These are phyloP conservation scores for Zenarchopterus dispar DNA, from an alignment of 2,797 vertebrate genomes.

Conservation along the genomic window DNA sequence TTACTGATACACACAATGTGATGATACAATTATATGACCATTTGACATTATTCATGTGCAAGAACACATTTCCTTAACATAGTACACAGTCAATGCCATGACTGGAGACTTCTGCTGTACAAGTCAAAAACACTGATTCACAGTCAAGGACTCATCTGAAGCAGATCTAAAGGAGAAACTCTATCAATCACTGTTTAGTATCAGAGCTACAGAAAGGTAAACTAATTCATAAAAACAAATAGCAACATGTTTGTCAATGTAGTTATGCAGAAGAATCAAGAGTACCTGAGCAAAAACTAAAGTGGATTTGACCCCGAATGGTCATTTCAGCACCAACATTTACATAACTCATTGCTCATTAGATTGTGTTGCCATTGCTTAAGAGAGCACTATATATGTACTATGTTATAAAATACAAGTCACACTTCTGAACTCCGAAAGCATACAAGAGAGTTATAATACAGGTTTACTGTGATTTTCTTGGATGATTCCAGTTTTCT, in stretches of 20 bases:
- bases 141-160: not conserved
- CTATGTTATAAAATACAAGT: no score
- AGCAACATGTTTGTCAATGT: not conserved
- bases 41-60: no score
- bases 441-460: no score
- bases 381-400: not conserved
- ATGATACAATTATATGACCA: slow-evolving; percentile 3
- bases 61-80: no score
- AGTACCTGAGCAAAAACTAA: not conserved
- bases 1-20: not conserved
- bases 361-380: not conserved
- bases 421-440: no score
- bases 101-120: not conserved
- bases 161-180: not conserved
- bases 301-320: not conserved
- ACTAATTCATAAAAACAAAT: not conserved
- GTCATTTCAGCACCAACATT: slow-evolving; percentile 1
- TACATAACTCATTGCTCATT: not conserved
- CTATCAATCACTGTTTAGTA: not conserved
- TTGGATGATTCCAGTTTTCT: no score
- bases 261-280: not conserved
- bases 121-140: not conserved
- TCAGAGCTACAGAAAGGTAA: not conserved
- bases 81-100: not conserved
- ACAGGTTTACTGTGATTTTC: no score